These are phyloP conservation scores for Lethrus apterus DNA, from an alignment of 1,140 invertebrate genomes.

Conservation along the genomic window DNA sequence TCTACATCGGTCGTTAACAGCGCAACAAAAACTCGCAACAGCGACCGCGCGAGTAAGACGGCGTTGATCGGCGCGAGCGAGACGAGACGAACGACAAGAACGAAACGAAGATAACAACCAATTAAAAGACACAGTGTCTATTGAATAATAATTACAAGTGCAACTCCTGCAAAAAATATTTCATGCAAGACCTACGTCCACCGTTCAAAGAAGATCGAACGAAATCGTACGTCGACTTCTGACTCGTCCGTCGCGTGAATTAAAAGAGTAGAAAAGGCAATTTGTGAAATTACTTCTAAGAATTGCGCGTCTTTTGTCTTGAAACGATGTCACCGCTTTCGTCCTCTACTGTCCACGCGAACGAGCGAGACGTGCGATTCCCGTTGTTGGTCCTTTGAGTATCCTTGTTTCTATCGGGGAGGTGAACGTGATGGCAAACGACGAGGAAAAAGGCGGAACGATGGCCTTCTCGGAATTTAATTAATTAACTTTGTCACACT, in stretches of 20 bases:
- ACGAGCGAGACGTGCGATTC: background rate
- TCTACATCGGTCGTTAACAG: constrained; percentile 7
- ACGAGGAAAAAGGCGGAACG: background rate
- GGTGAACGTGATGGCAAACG: background rate
- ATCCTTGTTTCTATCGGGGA: background rate
- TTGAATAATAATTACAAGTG: constrained; percentile 14
- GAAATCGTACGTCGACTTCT: too few relatives aligned
- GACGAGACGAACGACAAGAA: background rate
- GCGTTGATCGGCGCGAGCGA: background rate
- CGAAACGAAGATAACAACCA: constrained; percentile 3
- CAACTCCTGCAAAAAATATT: too few relatives aligned
- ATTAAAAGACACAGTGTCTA: constrained; percentile 11
- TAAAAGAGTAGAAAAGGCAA: constrained; percentile 9
- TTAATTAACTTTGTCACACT: constrained; percentile 3
- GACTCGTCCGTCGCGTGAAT: too few relatives aligned
- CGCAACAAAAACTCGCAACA: constrained; percentile 2
- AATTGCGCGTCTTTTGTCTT: background rate
- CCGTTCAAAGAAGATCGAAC: too few relatives aligned
- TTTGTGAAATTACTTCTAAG: constrained; percentile 10
- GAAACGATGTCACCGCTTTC: background rate
- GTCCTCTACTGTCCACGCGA: background rate
- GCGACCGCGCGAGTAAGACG: background rate
- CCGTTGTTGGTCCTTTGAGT: background rate
- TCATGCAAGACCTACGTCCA: too few relatives aligned
- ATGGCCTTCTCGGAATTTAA: constrained; percentile 3